Percentiles rank a stretch among this genome's conserved stretches.
Evolutionary conservation across 1,140 invertebrate genomes (phyloP).

Genomic region (Arctopsyche grandis): DNA sequence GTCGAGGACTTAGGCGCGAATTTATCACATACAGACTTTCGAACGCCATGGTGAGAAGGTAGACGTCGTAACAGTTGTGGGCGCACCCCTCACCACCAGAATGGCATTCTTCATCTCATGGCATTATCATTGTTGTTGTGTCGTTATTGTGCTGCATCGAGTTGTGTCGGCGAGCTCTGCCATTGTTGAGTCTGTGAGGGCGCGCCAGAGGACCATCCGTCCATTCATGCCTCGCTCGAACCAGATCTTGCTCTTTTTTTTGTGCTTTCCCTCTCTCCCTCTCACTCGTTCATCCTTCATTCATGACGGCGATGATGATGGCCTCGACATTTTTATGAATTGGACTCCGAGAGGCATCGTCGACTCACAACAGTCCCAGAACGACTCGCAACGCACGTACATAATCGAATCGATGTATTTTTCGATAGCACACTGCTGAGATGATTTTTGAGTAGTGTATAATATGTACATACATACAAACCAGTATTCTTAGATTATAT

Average conservation of each 20-base stretch:
- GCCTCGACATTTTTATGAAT: slow-evolving; percentile 23
- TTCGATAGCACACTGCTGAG: too few relatives aligned
- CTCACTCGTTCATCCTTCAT: slow-evolving; percentile 22
- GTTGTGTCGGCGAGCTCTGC: background rate
- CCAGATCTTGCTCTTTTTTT: slow-evolving; percentile 14
- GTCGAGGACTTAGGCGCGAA: too few relatives aligned
- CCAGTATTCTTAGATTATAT: too few relatives aligned
- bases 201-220: slow-evolving; percentile 3
- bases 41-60: too few relatives aligned
- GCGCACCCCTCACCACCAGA: slow-evolving; percentile 3
- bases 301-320: slow-evolving; percentile 20
- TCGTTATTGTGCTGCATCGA: background rate
- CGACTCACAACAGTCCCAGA: too few relatives aligned
- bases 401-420: too few relatives aligned
- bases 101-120: background rate
- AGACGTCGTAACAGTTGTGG: background rate
- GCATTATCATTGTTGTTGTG: slow-evolving; percentile 22
- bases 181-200: slow-evolving; percentile 11
- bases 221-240: slow-evolving; percentile 19
- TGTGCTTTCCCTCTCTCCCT: background rate
- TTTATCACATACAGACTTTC: too few relatives aligned
- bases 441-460: too few relatives aligned
- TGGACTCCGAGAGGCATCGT: background rate
- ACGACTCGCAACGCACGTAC: too few relatives aligned
- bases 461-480: too few relatives aligned